phyloP scores from a whole-genome alignment of 2,113 vertebrate genomes.

The Dipodomys merriami region DNA sequence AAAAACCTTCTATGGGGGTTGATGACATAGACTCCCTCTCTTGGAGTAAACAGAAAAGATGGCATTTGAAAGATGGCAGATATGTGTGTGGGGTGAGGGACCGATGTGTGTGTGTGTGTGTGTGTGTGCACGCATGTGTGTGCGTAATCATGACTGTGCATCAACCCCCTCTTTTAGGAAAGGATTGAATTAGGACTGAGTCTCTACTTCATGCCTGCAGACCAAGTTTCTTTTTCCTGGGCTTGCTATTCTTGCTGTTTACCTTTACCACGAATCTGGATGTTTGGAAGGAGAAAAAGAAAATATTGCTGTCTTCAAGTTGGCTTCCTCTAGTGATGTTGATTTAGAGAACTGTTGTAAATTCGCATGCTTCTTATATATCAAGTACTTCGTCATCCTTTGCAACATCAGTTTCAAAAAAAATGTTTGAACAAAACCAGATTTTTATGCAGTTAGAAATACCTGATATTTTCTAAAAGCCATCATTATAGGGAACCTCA shows the following conservation, averaged over 20 bases:
- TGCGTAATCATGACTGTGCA: neutral
- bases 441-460: conserved; percentile 45
- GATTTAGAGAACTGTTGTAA: neutral
- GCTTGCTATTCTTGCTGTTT: neutral
- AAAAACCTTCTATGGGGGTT: neutral
- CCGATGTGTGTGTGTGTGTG: neutral
- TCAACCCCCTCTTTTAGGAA: conserved; percentile 12
- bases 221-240: neutral
- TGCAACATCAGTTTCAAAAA: conserved; percentile 37
- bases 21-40: neutral
- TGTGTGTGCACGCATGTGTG: neutral
- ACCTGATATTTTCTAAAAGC: conserved; percentile 29
- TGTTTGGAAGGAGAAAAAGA: neutral
- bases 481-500: neutral
- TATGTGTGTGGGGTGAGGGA: neutral
- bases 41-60: neutral
- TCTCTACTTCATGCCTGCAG: neutral
- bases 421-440: conserved; percentile 1
- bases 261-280: neutral
- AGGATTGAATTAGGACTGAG: neutral
- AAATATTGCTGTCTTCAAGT: neutral
- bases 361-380: conserved; percentile 44
- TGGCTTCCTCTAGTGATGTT: neutral
- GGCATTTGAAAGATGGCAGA: neutral
- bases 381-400: conserved; percentile 15